These are phyloP conservation scores for Diploscapter pachys DNA, from an alignment of 1,140 invertebrate genomes.

Conservation along the genomic window DNA sequence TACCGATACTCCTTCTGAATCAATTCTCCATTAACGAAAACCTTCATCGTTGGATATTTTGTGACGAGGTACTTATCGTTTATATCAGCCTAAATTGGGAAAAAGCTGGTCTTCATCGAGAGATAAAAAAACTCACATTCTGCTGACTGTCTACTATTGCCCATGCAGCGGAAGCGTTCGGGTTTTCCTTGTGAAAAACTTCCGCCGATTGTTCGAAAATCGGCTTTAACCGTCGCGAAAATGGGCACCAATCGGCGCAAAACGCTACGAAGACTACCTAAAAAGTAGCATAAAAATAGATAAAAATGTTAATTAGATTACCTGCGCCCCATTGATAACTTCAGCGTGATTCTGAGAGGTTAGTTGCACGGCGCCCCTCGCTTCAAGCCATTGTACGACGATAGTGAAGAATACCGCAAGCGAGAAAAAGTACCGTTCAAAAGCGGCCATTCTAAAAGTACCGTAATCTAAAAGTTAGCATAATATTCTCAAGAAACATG, in stretches of 20 bases:
- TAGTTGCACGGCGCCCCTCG: no score
- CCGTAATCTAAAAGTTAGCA: background rate
- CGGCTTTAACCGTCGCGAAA: conserved; percentile 88
- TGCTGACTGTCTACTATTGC: conserved; percentile 94
- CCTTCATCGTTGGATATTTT: conserved; percentile 91
- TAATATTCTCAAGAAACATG: no score
- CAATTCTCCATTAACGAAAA: conserved; percentile 58
- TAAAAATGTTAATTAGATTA: background rate
- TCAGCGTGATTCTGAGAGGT: no score
- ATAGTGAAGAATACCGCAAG: background rate
- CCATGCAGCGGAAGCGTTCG: conserved; percentile 77
- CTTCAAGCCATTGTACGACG: no score
- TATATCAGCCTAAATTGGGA: conserved; percentile 86
- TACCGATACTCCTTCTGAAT: conserved; percentile 57
- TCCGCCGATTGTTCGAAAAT: conserved; percentile 92
- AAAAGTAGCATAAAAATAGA: background rate
- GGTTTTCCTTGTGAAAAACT: conserved; percentile 77
- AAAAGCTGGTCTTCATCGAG: background rate
- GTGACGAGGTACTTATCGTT: conserved; percentile 88
- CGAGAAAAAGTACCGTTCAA: background rate
- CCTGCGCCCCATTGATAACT: no score
- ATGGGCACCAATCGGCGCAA: conserved; percentile 71
- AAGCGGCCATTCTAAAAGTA: background rate
- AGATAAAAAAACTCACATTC: conserved; percentile 50
- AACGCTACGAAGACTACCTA: conserved; percentile 58